Evolutionary conservation across 2,888 invertebrate genomes (phyloP).

Genomic region (Lycaena phlaeas): DNA sequence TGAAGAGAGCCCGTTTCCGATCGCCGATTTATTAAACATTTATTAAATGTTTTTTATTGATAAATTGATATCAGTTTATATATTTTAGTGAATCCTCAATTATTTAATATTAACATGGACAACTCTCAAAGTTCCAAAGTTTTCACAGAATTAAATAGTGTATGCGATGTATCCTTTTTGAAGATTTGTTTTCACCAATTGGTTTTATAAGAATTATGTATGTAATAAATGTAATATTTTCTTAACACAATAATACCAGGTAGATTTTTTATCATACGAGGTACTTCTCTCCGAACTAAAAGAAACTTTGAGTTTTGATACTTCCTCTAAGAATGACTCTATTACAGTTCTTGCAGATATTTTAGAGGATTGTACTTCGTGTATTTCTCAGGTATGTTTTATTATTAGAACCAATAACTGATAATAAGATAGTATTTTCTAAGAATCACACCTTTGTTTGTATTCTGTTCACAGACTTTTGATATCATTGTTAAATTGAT

Average conservation of each 20-base stretch:
- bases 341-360: constrained; percentile 28
- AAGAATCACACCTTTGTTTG: neutral
- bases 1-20: no score
- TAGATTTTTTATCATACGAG: neutral
- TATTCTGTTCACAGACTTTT: constrained; percentile 44
- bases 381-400: constrained; percentile 39
- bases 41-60: no score
- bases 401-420: constrained; percentile 6
- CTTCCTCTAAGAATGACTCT: constrained; percentile 24
- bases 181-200: neutral
- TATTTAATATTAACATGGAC: constrained; percentile 35
- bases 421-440: neutral
- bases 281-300: neutral
- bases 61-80: no score
- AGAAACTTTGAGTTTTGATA: constrained; percentile 6
- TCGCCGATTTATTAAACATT: no score
- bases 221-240: neutral
- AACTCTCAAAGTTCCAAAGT: constrained; percentile 44
- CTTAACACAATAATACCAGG: neutral
- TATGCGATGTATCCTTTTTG: constrained; percentile 31
- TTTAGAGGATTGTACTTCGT: constrained; percentile 36
- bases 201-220: neutral
- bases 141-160: constrained; percentile 29
- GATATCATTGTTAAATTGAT: constrained; percentile 24
- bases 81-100: no score